phyloP scores from a whole-genome alignment of 1,140 invertebrate genomes.

The Wiebesia pumilae region DNA sequence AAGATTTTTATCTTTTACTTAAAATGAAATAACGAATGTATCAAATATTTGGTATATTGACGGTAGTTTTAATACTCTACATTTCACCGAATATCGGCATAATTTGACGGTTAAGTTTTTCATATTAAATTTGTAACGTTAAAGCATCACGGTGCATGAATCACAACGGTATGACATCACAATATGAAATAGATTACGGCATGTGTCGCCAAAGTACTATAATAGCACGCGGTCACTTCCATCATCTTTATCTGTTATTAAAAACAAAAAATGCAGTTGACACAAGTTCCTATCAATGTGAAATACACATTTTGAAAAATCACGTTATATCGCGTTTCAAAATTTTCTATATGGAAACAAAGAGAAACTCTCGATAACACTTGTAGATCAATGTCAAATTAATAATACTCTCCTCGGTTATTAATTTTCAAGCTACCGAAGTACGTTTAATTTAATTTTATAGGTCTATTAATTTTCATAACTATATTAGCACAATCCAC shows the following conservation, averaged over 20 bases:
- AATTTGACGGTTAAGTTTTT: neutral
- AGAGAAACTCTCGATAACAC: neutral
- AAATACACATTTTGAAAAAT: too few species aligned
- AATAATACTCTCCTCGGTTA: neutral
- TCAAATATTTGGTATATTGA: neutral
- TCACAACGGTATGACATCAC: neutral
- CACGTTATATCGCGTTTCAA: neutral
- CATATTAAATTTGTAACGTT: neutral
- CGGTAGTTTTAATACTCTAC: neutral
- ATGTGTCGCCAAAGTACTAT: slow-evolving; percentile 8
- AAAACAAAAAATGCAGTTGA: neutral
- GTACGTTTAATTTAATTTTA: too few species aligned
- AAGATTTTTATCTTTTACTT: neutral
- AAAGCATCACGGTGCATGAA: neutral
- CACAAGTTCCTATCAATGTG: neutral
- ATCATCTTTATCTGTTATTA: neutral
- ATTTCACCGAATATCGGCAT: neutral
- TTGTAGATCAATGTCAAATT: neutral
- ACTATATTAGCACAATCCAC: too few species aligned
- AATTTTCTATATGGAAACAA: neutral
- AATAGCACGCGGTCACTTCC: too few species aligned
- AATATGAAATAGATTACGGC: neutral
- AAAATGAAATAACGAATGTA: neutral
- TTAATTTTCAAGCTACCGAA: neutral
- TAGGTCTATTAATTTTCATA: too few species aligned